Conservation (phyloP, 1,140 invertebrate genomes). For the Brachionus asplanchnoidis region DNA sequence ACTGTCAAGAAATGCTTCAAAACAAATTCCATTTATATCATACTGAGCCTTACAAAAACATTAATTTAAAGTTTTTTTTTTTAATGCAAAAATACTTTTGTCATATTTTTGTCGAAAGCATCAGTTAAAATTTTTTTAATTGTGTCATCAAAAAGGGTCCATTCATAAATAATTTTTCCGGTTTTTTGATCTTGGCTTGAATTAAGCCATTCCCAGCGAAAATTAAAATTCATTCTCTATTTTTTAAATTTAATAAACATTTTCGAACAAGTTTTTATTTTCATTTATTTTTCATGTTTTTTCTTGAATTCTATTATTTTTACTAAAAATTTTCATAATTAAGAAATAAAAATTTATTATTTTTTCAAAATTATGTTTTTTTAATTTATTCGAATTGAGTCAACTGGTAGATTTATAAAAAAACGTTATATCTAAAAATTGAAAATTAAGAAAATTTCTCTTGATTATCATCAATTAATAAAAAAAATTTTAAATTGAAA, state of each 20-base stretch:
- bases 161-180: background rate
- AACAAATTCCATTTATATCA: conserved; percentile 4
- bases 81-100: background rate
- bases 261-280: background rate
- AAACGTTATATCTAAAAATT: background rate
- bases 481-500: too few species aligned
- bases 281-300: background rate
- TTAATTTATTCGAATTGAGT: too few species aligned
- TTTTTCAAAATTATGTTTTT: background rate
- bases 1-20: background rate
- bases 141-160: background rate
- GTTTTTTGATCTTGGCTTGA: background rate
- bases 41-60: background rate
- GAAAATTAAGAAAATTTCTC: too few species aligned
- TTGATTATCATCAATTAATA: too few species aligned
- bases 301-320: background rate
- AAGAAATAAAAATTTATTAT: background rate
- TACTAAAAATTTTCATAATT: background rate
- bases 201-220: conserved; percentile 8
- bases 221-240: background rate
- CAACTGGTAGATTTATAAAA: background rate
- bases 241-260: background rate
- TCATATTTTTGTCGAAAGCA: background rate
- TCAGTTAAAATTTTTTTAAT: background rate
- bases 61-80: background rate